Base-by-base conservation (phyloP, 2,888 invertebrate species). In the Latrodectus hesperus region DNA sequence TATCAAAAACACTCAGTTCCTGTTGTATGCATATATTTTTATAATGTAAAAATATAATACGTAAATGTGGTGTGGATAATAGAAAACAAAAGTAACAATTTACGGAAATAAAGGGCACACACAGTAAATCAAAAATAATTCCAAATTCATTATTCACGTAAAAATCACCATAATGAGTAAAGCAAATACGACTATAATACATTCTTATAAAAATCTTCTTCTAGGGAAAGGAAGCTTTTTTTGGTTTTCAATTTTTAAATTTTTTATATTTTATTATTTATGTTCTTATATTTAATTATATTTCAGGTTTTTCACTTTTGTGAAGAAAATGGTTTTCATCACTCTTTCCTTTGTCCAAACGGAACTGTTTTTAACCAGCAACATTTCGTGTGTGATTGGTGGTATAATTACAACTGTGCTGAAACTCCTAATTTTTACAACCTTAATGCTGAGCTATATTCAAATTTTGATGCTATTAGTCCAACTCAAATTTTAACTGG, bases 291-390 rank as follows among this genome's bases (percentile, higher is more conserved):
- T 68, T 71, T 65, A 22, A 14, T 26, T 17, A 16, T 6, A 11
- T 60, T 81, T 6, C 17, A 87, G 86, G 86, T 87, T 11, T 87
- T 87, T 26, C 86, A 87, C 52, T 70, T 87, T 53, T 87, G 86
- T 53, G 81, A 72, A 55, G 86, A 77, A 77, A 77, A 71, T 77
- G 86, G 86, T 26, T 77, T 72, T 26, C 76, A 72, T 11, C 72
- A 87, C 60, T 87, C 86, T 22, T 87, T 87, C 73, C 81, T 87
- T 55, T 87, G 86, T 52, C 86, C 86, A 22, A 87, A 87, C 67
- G 86, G 86, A 22, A 87, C 86, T 55, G 86, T 87, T 38, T 87
- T 87, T 73, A 87, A 87, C 52, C 86, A 87, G 64, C 76, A 87
- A 38, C 81, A 68, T 72, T 87, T 87, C 51, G 86, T 87, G 5